Conservation (phyloP, 37 sponge, comb jelly and placozoan genomes). For the Diacarnus erythraeanus region DNA sequence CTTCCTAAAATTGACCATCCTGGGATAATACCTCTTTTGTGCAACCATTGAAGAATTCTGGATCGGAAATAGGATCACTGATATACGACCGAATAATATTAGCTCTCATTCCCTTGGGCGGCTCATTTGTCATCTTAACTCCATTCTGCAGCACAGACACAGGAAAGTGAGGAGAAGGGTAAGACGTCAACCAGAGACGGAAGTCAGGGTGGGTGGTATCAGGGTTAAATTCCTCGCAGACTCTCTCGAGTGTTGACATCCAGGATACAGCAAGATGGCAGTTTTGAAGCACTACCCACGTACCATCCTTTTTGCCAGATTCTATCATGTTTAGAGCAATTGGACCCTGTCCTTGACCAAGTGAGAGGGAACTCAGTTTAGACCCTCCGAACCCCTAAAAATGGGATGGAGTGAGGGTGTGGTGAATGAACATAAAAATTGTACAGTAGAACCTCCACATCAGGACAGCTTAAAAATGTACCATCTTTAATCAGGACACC, state of each 20-base stretch:
- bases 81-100: conserved; percentile 96
- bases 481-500: too few species aligned
- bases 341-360: conserved; percentile 99
- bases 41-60: conserved; percentile 91
- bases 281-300: conserved; percentile 99
- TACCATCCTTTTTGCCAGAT: conserved; percentile 92
- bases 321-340: conserved; percentile 98
- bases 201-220: conserved; percentile 97
- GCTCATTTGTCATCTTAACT: conserved; percentile 99
- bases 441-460: too few species aligned
- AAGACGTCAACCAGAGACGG: conserved; percentile 97
- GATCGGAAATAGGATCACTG: conserved; percentile 93
- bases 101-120: conserved; percentile 97
- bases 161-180: conserved; percentile 97
- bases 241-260: conserved; percentile 96
- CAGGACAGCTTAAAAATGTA: too few species aligned
- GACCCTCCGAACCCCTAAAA: conserved; percentile 94
- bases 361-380: conserved; percentile 89
- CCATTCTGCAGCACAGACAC: conserved; percentile 99
- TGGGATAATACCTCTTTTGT: conserved; percentile 49
- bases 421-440: too few species aligned
- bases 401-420: too few species aligned
- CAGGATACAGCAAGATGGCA: conserved; percentile 99
- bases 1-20: not conserved
- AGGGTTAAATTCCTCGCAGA: conserved; percentile 96